These are phyloP conservation scores for Florisuga fusca DNA, from an alignment of 2,797 vertebrate species.

Conservation along the genomic window DNA sequence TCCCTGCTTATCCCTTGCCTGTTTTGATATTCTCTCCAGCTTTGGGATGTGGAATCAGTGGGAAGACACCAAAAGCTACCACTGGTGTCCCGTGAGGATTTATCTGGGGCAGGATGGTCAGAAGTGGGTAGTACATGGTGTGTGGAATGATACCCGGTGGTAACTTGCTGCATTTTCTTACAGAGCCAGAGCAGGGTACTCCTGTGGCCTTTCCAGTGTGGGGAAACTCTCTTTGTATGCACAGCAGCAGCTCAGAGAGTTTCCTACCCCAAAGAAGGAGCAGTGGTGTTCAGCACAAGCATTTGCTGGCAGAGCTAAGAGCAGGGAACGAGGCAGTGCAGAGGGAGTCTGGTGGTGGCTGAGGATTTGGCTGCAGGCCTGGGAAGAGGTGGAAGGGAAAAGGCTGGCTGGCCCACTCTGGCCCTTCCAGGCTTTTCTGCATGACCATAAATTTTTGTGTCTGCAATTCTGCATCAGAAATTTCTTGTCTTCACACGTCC, in stretches of 20 bases:
- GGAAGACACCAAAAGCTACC: neutral
- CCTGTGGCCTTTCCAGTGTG: fast-evolving
- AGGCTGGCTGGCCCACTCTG: neutral
- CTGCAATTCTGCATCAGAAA: neutral
- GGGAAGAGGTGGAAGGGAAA: neutral
- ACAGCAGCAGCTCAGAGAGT: neutral
- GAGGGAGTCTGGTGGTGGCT: neutral
- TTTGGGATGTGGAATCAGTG: neutral
- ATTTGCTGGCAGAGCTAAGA: neutral
- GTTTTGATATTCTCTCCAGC: neutral
- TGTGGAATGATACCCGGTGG: fast-evolving
- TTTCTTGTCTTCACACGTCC: neutral
- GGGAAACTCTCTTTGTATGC: neutral
- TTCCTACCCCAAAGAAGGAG: neutral
- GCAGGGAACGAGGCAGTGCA: neutral
- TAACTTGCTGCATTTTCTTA: neutral
- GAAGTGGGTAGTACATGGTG: fast-evolving
- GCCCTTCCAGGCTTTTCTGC: neutral
- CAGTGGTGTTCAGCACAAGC: neutral
- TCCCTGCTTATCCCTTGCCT: neutral
- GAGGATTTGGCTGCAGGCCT: neutral
- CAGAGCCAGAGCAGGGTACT: fast-evolving
- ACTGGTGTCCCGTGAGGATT: neutral
- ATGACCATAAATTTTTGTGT: neutral
- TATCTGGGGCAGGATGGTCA: neutral